These are phyloP conservation scores for Petrolisthes cinctipes DNA, from an alignment of 2,888 invertebrate species.

Conservation along the genomic window DNA sequence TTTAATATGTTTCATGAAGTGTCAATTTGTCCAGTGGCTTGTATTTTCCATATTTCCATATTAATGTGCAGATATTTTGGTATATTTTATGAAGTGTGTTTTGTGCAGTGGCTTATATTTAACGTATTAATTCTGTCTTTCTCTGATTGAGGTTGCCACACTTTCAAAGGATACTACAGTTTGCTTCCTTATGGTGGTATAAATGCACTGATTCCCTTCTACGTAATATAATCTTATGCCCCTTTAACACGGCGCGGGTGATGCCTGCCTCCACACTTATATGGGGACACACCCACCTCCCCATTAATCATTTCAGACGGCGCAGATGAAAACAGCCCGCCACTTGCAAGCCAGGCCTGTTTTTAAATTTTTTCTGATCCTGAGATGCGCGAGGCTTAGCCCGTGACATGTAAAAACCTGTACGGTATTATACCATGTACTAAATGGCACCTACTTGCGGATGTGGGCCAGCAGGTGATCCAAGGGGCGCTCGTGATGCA, in stretches of 20 bases:
- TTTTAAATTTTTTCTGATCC: too few species aligned
- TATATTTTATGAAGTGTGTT: too few species aligned
- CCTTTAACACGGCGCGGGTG: constrained; percentile 2
- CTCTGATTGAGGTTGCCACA: too few species aligned
- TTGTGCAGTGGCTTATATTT: too few species aligned
- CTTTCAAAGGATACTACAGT: too few species aligned
- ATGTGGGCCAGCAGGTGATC: background rate
- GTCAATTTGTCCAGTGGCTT: too few species aligned
- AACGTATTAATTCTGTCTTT: too few species aligned
- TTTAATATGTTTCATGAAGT: too few species aligned
- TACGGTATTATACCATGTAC: background rate
- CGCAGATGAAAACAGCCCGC: background rate
- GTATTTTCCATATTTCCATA: too few species aligned
- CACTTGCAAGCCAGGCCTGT: background rate
- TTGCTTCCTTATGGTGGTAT: too few species aligned
- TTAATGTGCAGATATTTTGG: too few species aligned
- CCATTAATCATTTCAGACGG: background rate
- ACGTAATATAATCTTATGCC: too few species aligned
- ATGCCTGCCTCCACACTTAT: background rate
- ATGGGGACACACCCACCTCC: background rate
- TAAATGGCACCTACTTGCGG: background rate
- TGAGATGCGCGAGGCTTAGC: background rate
- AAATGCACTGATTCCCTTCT: background rate
- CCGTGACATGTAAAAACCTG: background rate
- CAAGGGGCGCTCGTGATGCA: constrained; percentile 1